These are phyloP conservation scores for Rhagophthalmus giganteus DNA, from an alignment of 2,888 invertebrate genomes.

Conservation along the genomic window DNA sequence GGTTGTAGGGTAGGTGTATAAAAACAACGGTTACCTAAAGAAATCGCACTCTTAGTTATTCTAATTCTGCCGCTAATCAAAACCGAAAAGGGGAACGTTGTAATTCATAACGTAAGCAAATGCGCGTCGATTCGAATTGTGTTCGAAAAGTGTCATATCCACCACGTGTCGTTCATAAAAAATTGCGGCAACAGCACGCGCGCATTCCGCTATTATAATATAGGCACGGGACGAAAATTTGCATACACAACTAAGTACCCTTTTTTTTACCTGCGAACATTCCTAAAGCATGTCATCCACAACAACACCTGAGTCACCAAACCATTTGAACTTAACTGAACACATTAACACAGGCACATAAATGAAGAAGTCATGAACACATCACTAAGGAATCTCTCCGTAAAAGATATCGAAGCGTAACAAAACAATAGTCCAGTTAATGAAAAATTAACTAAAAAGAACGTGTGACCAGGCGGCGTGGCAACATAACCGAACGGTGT, in stretches of 20 bases:
- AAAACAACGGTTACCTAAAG: no score
- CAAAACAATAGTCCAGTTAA: constrained; percentile 12
- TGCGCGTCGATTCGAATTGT: constrained; percentile 9
- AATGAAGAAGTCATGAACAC: constrained; percentile 41
- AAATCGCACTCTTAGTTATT: no score
- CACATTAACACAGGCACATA: constrained; percentile 44
- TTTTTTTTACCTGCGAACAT: constrained; percentile 48
- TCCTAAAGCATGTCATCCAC: constrained; percentile 45
- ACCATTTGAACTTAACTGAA: constrained; percentile 38
- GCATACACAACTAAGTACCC: constrained; percentile 12
- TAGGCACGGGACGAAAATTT: constrained; percentile 13
- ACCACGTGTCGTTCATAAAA: constrained; percentile 21
- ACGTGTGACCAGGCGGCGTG: constrained; percentile 52
- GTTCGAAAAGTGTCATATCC: constrained; percentile 15
- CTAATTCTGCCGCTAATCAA: not conserved
- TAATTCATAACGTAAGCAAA: constrained; percentile 4
- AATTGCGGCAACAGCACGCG: constrained; percentile 1
- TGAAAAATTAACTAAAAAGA: constrained; percentile 30
- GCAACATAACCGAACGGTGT: constrained; percentile 55
- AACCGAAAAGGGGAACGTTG: constrained; percentile 5
- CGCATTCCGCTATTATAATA: constrained; percentile 1
- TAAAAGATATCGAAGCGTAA: constrained; percentile 3
- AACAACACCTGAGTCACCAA: constrained; percentile 48
- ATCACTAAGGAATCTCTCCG: constrained; percentile 39
- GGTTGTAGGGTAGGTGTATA: no score